phyloP scores from a whole-genome alignment of 2,888 invertebrate genomes.

The Zhuqinia jingwanae region DNA sequence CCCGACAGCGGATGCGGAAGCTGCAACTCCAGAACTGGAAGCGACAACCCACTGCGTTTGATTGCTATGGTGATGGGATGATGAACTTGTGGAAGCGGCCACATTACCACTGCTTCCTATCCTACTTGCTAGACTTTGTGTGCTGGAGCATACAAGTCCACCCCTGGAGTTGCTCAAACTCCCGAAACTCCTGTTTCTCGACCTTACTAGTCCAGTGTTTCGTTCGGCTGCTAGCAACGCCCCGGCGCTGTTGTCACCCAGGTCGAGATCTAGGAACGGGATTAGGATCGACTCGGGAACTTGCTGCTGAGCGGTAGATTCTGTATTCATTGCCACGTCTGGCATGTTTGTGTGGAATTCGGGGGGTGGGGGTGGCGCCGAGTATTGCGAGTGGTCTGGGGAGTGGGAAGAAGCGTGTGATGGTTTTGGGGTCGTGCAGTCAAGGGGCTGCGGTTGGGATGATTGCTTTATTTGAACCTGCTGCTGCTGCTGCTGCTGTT shows the following conservation, averaged over 20 bases:
- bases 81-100: background rate
- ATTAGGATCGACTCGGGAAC: conserved; percentile 28
- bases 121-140: conserved; percentile 11
- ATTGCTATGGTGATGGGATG: background rate
- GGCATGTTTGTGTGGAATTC: conserved; percentile 63
- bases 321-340: conserved; percentile 43
- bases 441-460: background rate
- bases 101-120: conserved; percentile 13
- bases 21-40: background rate
- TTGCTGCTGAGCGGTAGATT: background rate
- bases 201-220: conserved; percentile 10
- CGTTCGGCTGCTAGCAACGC: background rate
- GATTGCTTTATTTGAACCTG: too few species aligned
- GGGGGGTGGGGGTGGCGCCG: conserved; percentile 19
- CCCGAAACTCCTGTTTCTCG: conserved; percentile 54
- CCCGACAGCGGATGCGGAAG: background rate
- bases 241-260: conserved; percentile 45
- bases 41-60: background rate
- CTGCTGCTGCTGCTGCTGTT: too few species aligned
- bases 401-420: conserved; percentile 1
- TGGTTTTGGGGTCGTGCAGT: conserved; percentile 6
- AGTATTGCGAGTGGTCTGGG: conserved; percentile 1
- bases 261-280: conserved; percentile 53
- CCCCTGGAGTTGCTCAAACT: conserved; percentile 32
- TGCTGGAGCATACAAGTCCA: background rate